Evolutionary conservation across 2,113 vertebrate genomes (phyloP), one percentile per base, ranked within the genome.

Genomic region (Channa argus): DNA sequence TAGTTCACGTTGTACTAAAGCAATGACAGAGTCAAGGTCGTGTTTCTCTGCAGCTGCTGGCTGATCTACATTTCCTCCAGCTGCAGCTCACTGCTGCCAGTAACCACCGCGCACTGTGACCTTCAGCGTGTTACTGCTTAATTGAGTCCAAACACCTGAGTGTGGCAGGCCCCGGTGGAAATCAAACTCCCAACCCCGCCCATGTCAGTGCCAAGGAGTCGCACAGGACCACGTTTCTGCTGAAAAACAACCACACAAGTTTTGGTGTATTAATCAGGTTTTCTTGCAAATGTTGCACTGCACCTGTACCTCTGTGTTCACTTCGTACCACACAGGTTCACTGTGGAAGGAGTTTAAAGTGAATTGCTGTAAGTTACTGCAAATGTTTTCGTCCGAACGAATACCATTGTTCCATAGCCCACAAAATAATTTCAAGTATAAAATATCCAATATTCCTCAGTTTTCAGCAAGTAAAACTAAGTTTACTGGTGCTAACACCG

Each of bases 31-130:
- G 63, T 68, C 34, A 81, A 83, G 80, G 85, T 87, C 54, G 15
- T 37, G 74, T 63, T 66, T 55, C 37, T 33, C 52, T n/a, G 47
- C 33, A 14, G 47, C 71, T 54, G 43, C 55, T 33, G 60, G 47
- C 65, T 54, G 63, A 66, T 80, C 83, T 82, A 39, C 80, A 74
- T 79, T 64, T 79, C 73, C 75, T 84, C 71, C 77, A 79, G 74
- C 63, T 79, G 76, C 70, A 74, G 9, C 14, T 52, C 34, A 4
- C 33, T 12, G 72, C 65, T 80, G 77, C 75, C 72, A 78, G 11
- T 52, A 73, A 69, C 58, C 55, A 7, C 38, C 12, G 58, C 56
- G 0, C 67, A 10, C 24, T 2, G 8, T 5, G 73, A 87, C 88
- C 88, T 89, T 87, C 9, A 77, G 5, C 10, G 69, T 54, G 85